A percentile compares a stretch with the other conserved stretches of the same genome.
Conservation (phyloP, 35 echinoderm and acorn worm genomes). For the Lytechinus pictus region DNA sequence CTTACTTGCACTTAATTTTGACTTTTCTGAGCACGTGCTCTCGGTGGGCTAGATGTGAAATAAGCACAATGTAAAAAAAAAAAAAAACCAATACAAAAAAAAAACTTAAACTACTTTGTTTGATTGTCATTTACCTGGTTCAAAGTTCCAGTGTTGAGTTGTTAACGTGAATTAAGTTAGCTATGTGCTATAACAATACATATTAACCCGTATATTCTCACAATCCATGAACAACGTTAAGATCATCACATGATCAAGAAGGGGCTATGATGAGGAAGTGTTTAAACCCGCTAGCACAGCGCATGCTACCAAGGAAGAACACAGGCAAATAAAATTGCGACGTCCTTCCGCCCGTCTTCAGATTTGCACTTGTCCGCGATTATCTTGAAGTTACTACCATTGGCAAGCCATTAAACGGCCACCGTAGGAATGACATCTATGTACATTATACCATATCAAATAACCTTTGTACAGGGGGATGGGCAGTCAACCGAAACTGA, state of each 20-base stretch:
- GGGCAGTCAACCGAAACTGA: neutral
- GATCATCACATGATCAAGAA: neutral
- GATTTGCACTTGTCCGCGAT: conserved; percentile 52
- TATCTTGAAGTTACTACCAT: neutral
- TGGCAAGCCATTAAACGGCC: neutral
- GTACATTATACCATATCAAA: conserved; percentile 52
- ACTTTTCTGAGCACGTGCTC: neutral
- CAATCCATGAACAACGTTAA: neutral
- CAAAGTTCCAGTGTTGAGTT: neutral
- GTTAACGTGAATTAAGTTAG: neutral
- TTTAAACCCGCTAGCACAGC: neutral
- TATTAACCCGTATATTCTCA: conserved; percentile 5
- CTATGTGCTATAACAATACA: neutral
- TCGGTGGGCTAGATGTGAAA: neutral
- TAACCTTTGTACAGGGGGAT: conserved; percentile 41
- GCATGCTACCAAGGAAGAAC: neutral
- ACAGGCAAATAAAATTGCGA: neutral
- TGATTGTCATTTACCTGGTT: conserved; percentile 12
- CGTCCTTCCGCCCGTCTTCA: conserved; percentile 4
- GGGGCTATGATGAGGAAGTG: neutral
- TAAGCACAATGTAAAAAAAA: conserved; percentile 21
- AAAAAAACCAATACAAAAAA: neutral
- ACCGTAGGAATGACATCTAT: conserved; percentile 50
- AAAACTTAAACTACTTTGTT: conserved; percentile 5
- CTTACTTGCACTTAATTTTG: neutral